A percentile compares a stretch with the other conserved stretches of the same genome.
Conservation (phyloP, 2,797 vertebrate genomes). For the Microcaecilia unicolor region DNA sequence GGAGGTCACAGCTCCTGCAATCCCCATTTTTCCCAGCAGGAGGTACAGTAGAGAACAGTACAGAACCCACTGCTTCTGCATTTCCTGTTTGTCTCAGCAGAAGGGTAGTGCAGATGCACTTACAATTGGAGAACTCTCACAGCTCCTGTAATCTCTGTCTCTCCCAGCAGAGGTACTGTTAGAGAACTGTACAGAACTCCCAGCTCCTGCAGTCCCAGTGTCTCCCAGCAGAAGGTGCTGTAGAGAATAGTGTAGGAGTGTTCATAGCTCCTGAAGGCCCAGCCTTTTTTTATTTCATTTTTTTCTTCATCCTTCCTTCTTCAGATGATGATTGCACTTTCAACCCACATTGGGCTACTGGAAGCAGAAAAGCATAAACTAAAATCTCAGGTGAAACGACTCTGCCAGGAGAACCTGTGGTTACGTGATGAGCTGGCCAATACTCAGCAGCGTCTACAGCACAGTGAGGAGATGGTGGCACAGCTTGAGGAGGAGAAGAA, state of each 20-base stretch:
- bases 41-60: neutral
- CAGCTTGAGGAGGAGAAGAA: constrained; percentile 46
- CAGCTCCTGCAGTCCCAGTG: too few relatives aligned
- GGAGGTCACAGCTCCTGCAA: neutral
- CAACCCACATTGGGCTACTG: constrained; percentile 18
- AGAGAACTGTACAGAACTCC: too few relatives aligned
- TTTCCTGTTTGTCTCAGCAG: too few relatives aligned
- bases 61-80: rapidly evolving
- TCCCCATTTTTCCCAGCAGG: rapidly evolving
- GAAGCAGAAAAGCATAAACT: constrained; percentile 48
- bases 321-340: constrained; percentile 42
- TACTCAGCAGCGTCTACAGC: constrained; percentile 27
- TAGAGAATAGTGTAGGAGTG: neutral
- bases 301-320: rapidly evolving
- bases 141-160: too few relatives aligned
- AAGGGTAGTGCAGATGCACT: neutral
- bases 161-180: neutral
- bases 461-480: constrained; percentile 36
- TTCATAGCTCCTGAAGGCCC: too few relatives aligned
- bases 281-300: neutral
- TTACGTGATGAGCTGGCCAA: constrained; percentile 39
- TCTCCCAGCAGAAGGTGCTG: too few relatives aligned
- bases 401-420: constrained; percentile 44
- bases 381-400: constrained; percentile 26
- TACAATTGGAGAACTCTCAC: rapidly evolving